Conservation (phyloP, 2,888 invertebrate species). For the Cistogaster globosa region DNA sequence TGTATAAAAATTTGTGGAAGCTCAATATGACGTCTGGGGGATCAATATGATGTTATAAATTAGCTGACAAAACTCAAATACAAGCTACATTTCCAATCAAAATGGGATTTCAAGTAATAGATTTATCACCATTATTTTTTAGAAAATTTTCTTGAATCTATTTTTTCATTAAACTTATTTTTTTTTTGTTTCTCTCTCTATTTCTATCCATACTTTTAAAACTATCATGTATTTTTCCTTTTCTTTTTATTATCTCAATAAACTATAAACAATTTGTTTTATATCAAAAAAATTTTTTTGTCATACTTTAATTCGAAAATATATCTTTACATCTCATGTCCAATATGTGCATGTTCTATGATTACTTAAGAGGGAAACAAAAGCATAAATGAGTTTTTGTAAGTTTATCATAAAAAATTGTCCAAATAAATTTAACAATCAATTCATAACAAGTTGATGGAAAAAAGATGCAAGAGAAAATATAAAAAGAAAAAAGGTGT, state of each 20-base stretch:
- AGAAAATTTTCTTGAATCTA: no score
- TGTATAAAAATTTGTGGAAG: no score
- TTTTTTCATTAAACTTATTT: no score
- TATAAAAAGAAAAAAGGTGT: neutral
- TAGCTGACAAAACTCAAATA: no score
- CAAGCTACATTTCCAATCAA: no score
- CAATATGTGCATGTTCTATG: neutral
- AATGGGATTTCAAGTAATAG: no score
- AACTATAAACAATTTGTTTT: slow-evolving; percentile 51
- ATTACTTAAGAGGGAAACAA: slow-evolving; percentile 8
- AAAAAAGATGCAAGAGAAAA: neutral
- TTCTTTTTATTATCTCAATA: slow-evolving; percentile 34
- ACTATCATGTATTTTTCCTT: slow-evolving; percentile 5
- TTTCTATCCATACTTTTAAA: neutral
- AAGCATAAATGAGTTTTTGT: neutral
- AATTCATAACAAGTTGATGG: slow-evolving; percentile 18
- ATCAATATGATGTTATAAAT: no score
- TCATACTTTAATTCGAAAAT: neutral
- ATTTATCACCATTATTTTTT: no score
- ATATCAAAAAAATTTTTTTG: slow-evolving; percentile 6
- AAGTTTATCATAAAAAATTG: slow-evolving; percentile 6
- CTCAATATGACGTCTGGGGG: no score
- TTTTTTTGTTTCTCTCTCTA: neutral
- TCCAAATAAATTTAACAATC: slow-evolving; percentile 54
- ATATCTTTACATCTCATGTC: no score